phyloP scores from a whole-genome alignment of 2,888 invertebrate genomes.

The Pachydiplax longipennis region DNA sequence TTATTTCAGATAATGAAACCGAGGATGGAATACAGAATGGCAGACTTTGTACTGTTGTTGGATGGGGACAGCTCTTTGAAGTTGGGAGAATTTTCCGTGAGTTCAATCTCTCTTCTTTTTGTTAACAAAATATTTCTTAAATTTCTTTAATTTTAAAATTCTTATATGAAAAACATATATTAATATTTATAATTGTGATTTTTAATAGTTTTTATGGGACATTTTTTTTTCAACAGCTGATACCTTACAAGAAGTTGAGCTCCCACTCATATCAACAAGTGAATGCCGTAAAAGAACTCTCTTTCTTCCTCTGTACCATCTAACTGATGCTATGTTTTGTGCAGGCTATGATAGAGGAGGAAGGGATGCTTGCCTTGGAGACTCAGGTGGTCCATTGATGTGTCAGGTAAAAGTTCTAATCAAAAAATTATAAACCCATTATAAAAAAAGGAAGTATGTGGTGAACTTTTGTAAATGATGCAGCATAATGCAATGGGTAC shows the following conservation, averaged over 20 bases:
- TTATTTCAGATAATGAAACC: not conserved
- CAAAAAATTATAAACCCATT: no score
- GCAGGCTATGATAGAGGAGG: conserved; percentile 82
- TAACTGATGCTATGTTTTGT: conserved; percentile 84
- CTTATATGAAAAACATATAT: no score
- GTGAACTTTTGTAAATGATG: no score
- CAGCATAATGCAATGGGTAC: no score
- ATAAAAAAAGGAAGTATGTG: no score
- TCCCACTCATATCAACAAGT: conserved; percentile 78
- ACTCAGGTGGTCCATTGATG: conserved; percentile 81
- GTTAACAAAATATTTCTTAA: no score
- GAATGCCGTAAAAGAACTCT: conserved; percentile 79
- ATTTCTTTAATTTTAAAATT: no score
- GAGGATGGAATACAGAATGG: conserved; percentile 66
- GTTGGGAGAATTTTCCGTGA: conserved; percentile 81
- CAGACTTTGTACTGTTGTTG: conserved; percentile 77
- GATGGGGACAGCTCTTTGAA: conserved; percentile 84
- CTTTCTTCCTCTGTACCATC: conserved; percentile 76
- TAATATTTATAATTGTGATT: not conserved
- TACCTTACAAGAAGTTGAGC: conserved; percentile 80
- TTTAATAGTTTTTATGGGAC: not conserved
- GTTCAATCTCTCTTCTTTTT: conserved; percentile 54
- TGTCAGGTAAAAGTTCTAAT: conserved; percentile 68
- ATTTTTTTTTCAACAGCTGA: conserved; percentile 67
- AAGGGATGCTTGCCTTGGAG: conserved; percentile 80